Evolutionary conservation across 2,797 vertebrate genomes (phyloP), one percentile per base, ranked within the genome.

Genomic region (Mus minutoides): DNA sequence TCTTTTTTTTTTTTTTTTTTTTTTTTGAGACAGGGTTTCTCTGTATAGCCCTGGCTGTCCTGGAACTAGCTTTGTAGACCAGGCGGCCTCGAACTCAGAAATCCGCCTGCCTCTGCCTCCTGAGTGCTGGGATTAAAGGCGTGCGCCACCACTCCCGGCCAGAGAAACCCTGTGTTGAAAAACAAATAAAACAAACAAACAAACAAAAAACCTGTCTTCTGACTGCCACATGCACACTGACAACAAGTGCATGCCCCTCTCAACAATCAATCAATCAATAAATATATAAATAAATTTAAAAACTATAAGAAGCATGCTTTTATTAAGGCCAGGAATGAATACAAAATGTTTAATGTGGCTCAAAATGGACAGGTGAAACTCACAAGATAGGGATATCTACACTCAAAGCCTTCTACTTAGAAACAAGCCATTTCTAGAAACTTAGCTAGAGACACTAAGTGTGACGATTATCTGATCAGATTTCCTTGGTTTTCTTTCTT

Each of bases 361-460:
- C 78, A 80, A 60, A 85, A 89, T 79, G 43, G 73, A 90, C 34
- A 62, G 69, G 67, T 43, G 31, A 76, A 52, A 56, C 58, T 56
- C 16, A 54, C 58, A 77, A 77, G 46, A 62, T 56, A 85, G 43
- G 22, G 40, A 37, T 34, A 49, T 37, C 40, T 58, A 52, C 56
- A 89, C 78, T 19, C 83, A 60, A 89, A 31, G 60, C 6, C 34
- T 80, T 73, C 34, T 87, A 84, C 22, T 92, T 52, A 88, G 31
- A 64, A 80, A 92, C 34, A 34, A 90, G 52, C 85, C 75, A 91
- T 52, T 82, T 94, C 19, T 87, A 84, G 43, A 92, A 92, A 26
- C 49, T 90, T 69, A 67, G 69, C 90, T 10, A 88, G 34, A 92
- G 78, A 19, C 88, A 91, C 26, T 76, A 75, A 83, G n/a, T 31